These are phyloP conservation scores for Streptopelia turtur DNA, from an alignment of 2,797 vertebrate genomes.

Conservation along the genomic window DNA sequence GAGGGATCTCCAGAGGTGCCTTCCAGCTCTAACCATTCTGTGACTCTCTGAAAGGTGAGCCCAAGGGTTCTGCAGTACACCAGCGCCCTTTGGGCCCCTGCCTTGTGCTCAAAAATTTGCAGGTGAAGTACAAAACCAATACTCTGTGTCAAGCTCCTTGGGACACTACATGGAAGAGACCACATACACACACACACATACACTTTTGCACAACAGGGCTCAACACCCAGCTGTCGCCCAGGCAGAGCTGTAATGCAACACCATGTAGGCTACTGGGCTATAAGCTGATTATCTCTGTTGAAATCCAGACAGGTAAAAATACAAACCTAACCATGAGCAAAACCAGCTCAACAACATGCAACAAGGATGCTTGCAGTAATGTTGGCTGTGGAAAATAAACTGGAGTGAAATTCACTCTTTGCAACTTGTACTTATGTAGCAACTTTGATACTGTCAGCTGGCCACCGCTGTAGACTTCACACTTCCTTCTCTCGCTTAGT, in stretches of 20 bases:
- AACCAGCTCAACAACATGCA: background rate
- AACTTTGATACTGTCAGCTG: background rate
- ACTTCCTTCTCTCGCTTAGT: background rate
- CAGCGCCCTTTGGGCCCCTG: background rate
- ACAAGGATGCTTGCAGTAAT: background rate
- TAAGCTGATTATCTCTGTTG: constrained; percentile 47
- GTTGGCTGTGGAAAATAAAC: background rate
- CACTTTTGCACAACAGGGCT: background rate
- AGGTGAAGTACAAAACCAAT: background rate
- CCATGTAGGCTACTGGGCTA: background rate
- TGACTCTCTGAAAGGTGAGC: background rate
- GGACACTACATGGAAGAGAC: background rate
- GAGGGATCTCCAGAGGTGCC: no score
- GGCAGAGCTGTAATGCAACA: background rate
- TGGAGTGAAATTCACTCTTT: background rate
- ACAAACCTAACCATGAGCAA: background rate
- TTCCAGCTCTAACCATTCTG: no score
- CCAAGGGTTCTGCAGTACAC: background rate
- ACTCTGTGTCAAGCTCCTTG: background rate
- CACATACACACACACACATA: background rate
- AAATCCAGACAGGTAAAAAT: constrained; percentile 15
- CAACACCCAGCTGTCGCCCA: background rate
- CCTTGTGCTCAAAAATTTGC: background rate
- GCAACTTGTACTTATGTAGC: background rate
- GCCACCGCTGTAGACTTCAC: background rate